Conservation (phyloP, 2,888 invertebrate species). For the Myathropa florea region DNA sequence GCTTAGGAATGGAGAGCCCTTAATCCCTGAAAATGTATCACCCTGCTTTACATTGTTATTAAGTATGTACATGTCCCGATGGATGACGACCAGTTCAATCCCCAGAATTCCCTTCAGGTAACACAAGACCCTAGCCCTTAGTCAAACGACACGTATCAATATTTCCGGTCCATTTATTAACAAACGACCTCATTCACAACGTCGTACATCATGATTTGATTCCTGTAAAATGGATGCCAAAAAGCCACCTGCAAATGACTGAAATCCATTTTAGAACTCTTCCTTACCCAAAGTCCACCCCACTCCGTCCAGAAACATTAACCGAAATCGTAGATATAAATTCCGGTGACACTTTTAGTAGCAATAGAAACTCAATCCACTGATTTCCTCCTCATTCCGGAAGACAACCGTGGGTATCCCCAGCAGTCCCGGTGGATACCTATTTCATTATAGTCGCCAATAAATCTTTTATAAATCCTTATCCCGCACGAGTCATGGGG, state of each 20-base stretch:
- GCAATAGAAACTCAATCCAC: constrained; percentile 65
- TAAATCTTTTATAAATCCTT: constrained; percentile 64
- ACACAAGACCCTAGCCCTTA: neutral
- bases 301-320: constrained; percentile 30
- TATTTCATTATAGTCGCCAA: constrained; percentile 65
- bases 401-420: neutral
- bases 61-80: neutral
- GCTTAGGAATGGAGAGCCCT: neutral
- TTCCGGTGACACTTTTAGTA: constrained; percentile 68
- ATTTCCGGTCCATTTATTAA: constrained; percentile 62
- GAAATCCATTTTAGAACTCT: constrained; percentile 42
- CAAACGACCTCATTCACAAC: constrained; percentile 65
- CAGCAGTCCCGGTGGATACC: constrained; percentile 21
- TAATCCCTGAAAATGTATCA: neutral
- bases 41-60: neutral
- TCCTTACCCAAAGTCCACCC: neutral
- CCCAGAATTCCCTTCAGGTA: neutral
- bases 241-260: constrained; percentile 68
- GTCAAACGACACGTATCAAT: constrained; percentile 38
- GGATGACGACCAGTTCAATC: neutral
- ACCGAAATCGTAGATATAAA: constrained; percentile 66
- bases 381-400: constrained; percentile 26
- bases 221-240: constrained; percentile 54
- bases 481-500: constrained; percentile 50
- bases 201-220: constrained; percentile 58